Base-by-base conservation (phyloP, 2,888 invertebrate species). In the Drosophila merina region DNA sequence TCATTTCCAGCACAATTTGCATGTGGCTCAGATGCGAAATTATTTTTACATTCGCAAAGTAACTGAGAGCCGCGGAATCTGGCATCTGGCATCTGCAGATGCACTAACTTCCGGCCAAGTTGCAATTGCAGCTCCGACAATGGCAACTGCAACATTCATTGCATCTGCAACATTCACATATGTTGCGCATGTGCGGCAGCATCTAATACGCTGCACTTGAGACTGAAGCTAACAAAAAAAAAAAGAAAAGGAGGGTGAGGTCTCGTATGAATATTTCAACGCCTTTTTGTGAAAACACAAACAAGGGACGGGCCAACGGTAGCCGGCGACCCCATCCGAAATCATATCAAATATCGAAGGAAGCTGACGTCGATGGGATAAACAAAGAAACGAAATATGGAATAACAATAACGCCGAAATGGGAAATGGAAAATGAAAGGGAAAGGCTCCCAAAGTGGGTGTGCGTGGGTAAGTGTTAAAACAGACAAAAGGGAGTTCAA, bases 141-240 rank as follows among this genome's bases (percentile, higher is more conserved):
- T 20, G 14, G 52, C 50, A 44, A 36, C 48, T 52, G 48, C 50
- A 54, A 60, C 33, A 49, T 49, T 42, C 30, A 48, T 48, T 62
- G 58, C 45, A 54, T 38, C 40, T 57, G 52, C 66, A 51, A 54
- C 59, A 57, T 57, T 60, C 56, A 72, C 83, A 83, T 57, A 86
- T 83, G 84, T 60, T 71, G 58, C 74, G 74, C 86, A 83, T 79
- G 72, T 85, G 78, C 72, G 68, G 33, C 33, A 20, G 54, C 55
- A 31, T 50, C 55, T 28, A 50, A 42, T 20, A 20, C 60, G 42
- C 67, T 42, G 40, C 80, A 79, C 79, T 77, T 77, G 67, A 74
- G 77, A 60, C 55, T 54, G 69, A 72, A 58, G 70, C 68, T 45
- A 64, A 20, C 20, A 20, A 38, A 49, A 54, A 20, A 38, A 49